These are phyloP conservation scores for Lampropteryx suffumata DNA, from an alignment of 2,888 invertebrate species.

Conservation along the genomic window DNA sequence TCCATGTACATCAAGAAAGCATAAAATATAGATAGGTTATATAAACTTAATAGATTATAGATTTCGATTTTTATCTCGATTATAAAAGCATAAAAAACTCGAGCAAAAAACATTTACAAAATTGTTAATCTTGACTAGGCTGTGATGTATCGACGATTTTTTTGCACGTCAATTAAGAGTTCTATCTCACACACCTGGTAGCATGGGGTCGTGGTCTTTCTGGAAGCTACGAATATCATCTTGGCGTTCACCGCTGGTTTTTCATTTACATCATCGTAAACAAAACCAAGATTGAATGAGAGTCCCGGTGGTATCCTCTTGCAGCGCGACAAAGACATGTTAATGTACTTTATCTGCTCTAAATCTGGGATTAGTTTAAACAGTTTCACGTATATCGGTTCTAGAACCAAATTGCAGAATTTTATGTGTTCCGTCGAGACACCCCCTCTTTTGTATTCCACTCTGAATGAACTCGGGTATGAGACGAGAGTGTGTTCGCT, in stretches of 20 bases:
- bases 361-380: slow-evolving; percentile 67
- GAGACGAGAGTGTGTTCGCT: slow-evolving; percentile 64
- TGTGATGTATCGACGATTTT: slow-evolving; percentile 38
- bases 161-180: slow-evolving; percentile 55
- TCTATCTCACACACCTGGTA: slow-evolving; percentile 75
- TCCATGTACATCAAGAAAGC: no score
- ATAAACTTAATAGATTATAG: no score
- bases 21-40: no score
- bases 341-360: slow-evolving; percentile 67
- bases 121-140: neutral
- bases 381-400: slow-evolving; percentile 68
- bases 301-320: slow-evolving; percentile 70
- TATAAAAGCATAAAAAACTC: no score
- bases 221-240: slow-evolving; percentile 70
- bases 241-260: slow-evolving; percentile 55
- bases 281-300: slow-evolving; percentile 62
- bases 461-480: slow-evolving; percentile 58
- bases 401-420: slow-evolving; percentile 64
- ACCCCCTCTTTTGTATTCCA: slow-evolving; percentile 64
- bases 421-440: slow-evolving; percentile 61
- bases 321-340: slow-evolving; percentile 59
- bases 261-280: slow-evolving; percentile 68
- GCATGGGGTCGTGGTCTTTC: slow-evolving; percentile 69
- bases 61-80: no score
- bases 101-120: neutral